A percentile compares a stretch with the other conserved stretches of the same genome.
These are phyloP conservation scores for Cuniculus paca DNA, from an alignment of 2,797 vertebrate genomes.

Conservation along the genomic window DNA sequence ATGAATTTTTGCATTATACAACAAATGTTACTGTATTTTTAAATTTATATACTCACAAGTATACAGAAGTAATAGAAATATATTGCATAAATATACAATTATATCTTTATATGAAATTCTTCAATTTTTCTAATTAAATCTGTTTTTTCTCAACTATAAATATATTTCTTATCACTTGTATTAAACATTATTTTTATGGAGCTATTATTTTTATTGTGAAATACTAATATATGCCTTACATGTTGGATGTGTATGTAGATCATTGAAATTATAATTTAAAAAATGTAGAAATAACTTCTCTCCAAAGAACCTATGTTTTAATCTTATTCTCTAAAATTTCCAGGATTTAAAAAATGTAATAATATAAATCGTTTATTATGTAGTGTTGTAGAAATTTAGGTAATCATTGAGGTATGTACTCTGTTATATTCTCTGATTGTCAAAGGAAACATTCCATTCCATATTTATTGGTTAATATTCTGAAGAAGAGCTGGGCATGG, in stretches of 20 bases:
- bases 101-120: neutral
- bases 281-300: neutral
- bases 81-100: neutral
- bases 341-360: neutral
- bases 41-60: neutral
- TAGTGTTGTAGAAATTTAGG: neutral
- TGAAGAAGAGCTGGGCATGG: no score
- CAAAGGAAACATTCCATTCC: neutral
- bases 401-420: neutral
- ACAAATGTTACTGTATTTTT: neutral
- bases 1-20: neutral
- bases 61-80: neutral
- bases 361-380: neutral
- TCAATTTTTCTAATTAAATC: neutral
- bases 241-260: neutral
- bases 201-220: neutral
- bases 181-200: neutral
- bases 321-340: neutral
- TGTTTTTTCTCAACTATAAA: neutral
- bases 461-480: neutral
- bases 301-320: neutral
- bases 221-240: neutral
- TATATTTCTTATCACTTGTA: neutral
- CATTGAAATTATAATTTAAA: neutral
- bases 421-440: neutral